Base-by-base conservation (phyloP, 1,140 invertebrate species). In the Papilio aristodemus region DNA sequence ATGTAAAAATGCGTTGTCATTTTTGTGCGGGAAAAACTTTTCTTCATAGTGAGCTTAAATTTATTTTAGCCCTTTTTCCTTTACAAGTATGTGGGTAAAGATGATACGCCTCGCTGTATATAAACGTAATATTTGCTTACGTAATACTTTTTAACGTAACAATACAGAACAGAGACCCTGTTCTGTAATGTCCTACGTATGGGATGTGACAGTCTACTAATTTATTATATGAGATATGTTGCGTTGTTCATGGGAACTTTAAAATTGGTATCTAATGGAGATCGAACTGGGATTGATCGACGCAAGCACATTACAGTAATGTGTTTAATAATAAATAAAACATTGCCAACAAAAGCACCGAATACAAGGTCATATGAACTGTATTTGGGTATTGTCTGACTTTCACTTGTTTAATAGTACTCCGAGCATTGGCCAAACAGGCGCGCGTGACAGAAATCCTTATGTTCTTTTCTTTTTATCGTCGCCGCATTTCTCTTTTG, bases 1-100 rank as follows among this genome's bases (percentile, higher is more conserved):
- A 38, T 62, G 32, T 62, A 62, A 62, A 62, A 62, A 62, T 62
- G 59, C 59, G 13, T 9, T 19, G 32, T 62, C 59, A 62, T 62
- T 62, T 62, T 62, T 32, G 19, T 25, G 19, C 8, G n/a, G 27
- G 32, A 62, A 62, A 62, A 36, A 19, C 36, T 62, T 62, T 32
- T 58, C 57, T 58, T 32, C 27, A 58, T 58, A 36, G 25, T 58
- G 57, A 58, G 25, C 27, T 36, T 58, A 58, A 13, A 58, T 58
- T 32, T 58, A 27, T 27, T 36, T 32, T 27, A 36, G 27, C 22
- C 27, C 27, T 36, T 27, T 58, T 58, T 58, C 57, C 57, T 32
- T 58, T 32, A 36, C 27, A 32, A 57, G 50, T 43, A 17, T 46
- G 43, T 17, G 43, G 43, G 8, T 19, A 46, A 46, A 46, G 46